phyloP scores from a whole-genome alignment of 2,888 invertebrate genomes.

The Tyria jacobaeae region DNA sequence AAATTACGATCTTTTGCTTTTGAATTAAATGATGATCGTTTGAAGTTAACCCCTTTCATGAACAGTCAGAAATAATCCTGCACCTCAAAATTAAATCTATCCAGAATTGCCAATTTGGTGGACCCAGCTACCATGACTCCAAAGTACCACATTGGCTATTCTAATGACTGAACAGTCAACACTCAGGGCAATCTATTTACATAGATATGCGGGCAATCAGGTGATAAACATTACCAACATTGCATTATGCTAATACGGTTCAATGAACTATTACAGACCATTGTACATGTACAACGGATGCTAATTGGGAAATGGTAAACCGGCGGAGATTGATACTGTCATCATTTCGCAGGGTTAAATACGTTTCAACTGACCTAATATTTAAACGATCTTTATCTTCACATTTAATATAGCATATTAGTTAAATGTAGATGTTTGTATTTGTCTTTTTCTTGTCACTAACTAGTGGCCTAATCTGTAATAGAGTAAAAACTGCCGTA shows the following conservation, averaged over 20 bases:
- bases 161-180: conserved; percentile 50
- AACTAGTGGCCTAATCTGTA: too few relatives aligned
- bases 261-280: conserved; percentile 40
- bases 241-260: conserved; percentile 50
- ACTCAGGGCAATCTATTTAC: conserved; percentile 46
- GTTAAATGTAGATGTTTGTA: neutral
- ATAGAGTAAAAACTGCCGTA: too few relatives aligned
- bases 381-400: neutral
- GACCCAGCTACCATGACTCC: conserved; percentile 9
- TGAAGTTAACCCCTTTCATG: too few relatives aligned
- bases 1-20: too few relatives aligned
- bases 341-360: conserved; percentile 12
- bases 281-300: conserved; percentile 38
- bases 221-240: conserved; percentile 51
- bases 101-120: conserved; percentile 6
- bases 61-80: too few relatives aligned
- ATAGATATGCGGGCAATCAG: conserved; percentile 54
- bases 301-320: conserved; percentile 43
- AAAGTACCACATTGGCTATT: conserved; percentile 16
- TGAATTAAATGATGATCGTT: too few relatives aligned
- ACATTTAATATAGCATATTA: neutral
- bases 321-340: conserved; percentile 41
- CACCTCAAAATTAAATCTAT: conserved; percentile 9
- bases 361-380: neutral
- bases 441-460: neutral